A percentile compares a stretch with the other conserved stretches of the same genome.
Evolutionary conservation across 2,888 invertebrate genomes (phyloP).

Genomic region (Molanna angustata): DNA sequence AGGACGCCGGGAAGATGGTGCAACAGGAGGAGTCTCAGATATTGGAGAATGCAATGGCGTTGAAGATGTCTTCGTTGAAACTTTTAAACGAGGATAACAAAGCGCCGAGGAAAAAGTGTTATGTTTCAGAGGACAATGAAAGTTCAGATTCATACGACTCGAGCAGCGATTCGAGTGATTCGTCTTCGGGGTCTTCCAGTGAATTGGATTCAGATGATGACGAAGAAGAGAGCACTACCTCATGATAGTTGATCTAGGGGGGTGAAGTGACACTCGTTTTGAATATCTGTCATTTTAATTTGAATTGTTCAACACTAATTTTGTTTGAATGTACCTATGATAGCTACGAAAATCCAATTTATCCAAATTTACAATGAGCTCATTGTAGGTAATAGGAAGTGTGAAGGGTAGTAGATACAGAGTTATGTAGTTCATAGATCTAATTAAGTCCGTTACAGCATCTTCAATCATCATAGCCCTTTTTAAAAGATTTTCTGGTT

Average conservation of each 20-base stretch:
- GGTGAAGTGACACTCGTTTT: too few relatives aligned
- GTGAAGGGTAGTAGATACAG: too few relatives aligned
- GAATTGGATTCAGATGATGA: conserved; percentile 50
- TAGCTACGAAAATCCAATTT: too few relatives aligned
- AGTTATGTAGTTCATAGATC: too few relatives aligned
- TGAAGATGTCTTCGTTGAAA: conserved; percentile 49
- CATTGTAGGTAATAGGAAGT: too few relatives aligned
- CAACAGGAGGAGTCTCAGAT: conserved; percentile 44
- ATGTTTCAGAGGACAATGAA: conserved; percentile 30
- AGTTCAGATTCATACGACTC: conserved; percentile 36
- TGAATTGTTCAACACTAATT: too few relatives aligned
- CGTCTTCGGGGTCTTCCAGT: conserved; percentile 39
- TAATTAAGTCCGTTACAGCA: too few relatives aligned
- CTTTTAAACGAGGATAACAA: conserved; percentile 40
- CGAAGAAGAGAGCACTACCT: conserved; percentile 23
- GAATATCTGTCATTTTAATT: not conserved
- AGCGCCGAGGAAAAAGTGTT: not conserved
- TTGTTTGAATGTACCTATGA: too few relatives aligned
- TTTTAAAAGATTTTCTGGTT: too few relatives aligned
- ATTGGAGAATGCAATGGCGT: conserved; percentile 47
- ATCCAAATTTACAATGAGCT: too few relatives aligned
- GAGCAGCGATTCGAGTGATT: conserved; percentile 35
- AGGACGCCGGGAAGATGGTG: conserved; percentile 47
- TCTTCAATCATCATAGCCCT: too few relatives aligned
- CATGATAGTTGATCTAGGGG: conserved; percentile 16